phyloP scores from a whole-genome alignment of 2,888 invertebrate genomes.

The Mamestra brassicae region DNA sequence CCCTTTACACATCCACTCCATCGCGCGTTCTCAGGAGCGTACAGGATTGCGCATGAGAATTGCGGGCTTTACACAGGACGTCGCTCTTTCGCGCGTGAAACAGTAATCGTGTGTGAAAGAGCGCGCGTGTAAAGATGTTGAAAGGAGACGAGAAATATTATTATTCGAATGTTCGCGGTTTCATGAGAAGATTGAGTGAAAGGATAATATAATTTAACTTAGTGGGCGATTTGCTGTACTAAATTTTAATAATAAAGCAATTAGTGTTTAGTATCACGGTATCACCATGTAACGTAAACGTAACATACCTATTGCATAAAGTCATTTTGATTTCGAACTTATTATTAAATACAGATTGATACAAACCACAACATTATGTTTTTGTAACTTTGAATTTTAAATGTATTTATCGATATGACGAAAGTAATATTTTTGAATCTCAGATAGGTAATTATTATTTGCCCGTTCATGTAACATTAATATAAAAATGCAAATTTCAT shows the following conservation, averaged over 20 bases:
- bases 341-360: not conserved
- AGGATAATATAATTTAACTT: no score
- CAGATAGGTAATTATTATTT: not conserved
- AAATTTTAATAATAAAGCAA: not conserved
- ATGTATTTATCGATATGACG: not conserved
- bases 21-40: no score
- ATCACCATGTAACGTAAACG: not conserved
- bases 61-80: no score
- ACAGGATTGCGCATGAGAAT: no score
- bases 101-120: no score
- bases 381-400: not conserved
- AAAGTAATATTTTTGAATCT: constrained; percentile 3
- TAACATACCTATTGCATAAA: constrained; percentile 3
- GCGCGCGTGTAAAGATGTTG: no score
- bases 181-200: no score
- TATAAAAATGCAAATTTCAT: constrained; percentile 17
- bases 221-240: no score
- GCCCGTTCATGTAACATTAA: not conserved
- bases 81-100: no score
- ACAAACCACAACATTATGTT: not conserved
- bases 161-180: no score
- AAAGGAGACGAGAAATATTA: no score
- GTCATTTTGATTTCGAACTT: not conserved
- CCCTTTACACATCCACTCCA: no score
- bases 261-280: not conserved